Conservation (phyloP, 2,113 vertebrate genomes). For the Eudyptes chrysolophus region DNA sequence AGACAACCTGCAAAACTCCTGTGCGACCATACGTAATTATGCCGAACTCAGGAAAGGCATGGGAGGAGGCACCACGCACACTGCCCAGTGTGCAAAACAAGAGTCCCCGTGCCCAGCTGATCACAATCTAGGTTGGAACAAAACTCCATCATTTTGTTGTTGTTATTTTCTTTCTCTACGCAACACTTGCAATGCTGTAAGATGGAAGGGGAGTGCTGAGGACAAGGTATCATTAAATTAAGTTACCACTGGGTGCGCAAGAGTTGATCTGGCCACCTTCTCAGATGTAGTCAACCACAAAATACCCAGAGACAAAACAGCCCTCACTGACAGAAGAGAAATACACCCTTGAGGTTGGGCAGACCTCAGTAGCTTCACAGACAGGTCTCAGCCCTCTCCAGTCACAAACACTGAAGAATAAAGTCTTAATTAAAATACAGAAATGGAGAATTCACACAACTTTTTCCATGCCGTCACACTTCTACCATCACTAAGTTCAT, state of each 20-base stretch:
- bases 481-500: not conserved
- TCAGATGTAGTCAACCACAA: not conserved
- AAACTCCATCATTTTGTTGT: not conserved
- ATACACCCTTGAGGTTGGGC: accelerated
- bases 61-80: accelerated
- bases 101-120: accelerated
- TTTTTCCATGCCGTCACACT: accelerated
- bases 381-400: not conserved
- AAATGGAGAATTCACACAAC: not conserved
- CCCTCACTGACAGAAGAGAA: not conserved
- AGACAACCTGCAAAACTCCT: not conserved
- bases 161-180: not conserved
- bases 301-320: not conserved
- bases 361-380: not conserved
- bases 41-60: not conserved
- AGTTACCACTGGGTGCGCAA: not conserved
- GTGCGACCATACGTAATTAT: accelerated
- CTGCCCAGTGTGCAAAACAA: not conserved
- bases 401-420: accelerated
- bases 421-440: not conserved
- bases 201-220: not conserved
- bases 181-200: not conserved
- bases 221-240: not conserved
- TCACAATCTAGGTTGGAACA: not conserved
- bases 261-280: no score